Conservation (phyloP, 2,888 invertebrate species). For the Lasioglossum morio region DNA sequence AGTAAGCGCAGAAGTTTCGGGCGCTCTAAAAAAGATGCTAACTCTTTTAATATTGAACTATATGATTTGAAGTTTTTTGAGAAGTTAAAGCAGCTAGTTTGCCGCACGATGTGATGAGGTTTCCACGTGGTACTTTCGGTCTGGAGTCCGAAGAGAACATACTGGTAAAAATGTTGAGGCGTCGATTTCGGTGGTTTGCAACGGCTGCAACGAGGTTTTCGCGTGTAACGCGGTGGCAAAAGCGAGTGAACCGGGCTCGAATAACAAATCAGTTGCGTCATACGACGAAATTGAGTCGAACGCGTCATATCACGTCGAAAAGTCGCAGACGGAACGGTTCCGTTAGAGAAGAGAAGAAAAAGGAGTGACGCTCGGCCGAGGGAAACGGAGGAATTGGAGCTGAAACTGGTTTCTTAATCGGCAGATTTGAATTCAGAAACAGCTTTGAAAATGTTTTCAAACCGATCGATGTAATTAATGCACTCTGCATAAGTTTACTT, state of each 20-base stretch:
- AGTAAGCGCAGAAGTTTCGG: too few relatives aligned
- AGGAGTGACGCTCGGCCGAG: background rate
- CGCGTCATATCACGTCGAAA: slow-evolving; percentile 10
- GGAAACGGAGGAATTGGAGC: slow-evolving; percentile 50
- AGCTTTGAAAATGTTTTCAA: slow-evolving; percentile 48
- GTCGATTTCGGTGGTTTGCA: background rate
- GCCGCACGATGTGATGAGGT: background rate
- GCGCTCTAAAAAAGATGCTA: too few relatives aligned
- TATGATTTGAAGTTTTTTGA: too few relatives aligned
- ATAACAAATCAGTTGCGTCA: slow-evolving; percentile 31
- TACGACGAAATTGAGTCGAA: slow-evolving; percentile 25
- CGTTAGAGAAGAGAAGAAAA: slow-evolving; percentile 18
- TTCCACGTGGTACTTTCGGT: background rate
- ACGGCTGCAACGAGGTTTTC: background rate
- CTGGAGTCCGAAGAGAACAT: background rate
- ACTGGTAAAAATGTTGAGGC: too few relatives aligned
- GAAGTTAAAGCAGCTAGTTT: too few relatives aligned
- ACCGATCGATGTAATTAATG: slow-evolving; percentile 58
- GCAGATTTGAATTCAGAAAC: slow-evolving; percentile 43
- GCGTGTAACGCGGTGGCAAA: background rate
- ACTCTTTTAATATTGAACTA: too few relatives aligned
- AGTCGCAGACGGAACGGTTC: slow-evolving; percentile 21
- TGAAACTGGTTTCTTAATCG: slow-evolving; percentile 56
- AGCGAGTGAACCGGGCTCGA: background rate
- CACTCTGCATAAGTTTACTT: slow-evolving; percentile 52